A percentile compares a stretch with the other conserved stretches of the same genome.
phyloP scores from a whole-genome alignment of 1,140 invertebrate species.

The Metopolophium dirhodum region DNA sequence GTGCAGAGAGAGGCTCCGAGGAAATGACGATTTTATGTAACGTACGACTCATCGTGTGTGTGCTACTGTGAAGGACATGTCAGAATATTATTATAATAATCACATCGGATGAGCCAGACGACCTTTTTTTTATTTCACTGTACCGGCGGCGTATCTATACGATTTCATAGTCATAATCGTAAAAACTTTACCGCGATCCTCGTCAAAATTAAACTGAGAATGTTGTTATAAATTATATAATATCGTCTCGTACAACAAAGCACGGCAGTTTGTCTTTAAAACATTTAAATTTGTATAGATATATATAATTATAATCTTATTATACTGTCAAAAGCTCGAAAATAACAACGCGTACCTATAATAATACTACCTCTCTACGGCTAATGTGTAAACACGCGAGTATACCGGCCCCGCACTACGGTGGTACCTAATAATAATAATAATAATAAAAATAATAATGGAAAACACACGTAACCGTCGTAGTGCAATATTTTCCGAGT shows the following conservation, averaged over 20 bases:
- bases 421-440: background rate
- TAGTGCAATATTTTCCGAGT: background rate
- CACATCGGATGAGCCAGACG: background rate
- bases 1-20: slow-evolving; percentile 27
- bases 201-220: background rate
- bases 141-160: background rate
- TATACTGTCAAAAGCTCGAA: background rate
- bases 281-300: background rate
- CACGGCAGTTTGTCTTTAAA: background rate
- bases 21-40: slow-evolving; percentile 48
- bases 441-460: background rate
- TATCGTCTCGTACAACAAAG: background rate
- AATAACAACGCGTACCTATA: background rate
- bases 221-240: background rate
- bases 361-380: background rate
- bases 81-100: background rate
- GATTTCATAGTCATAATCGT: background rate
- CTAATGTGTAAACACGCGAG: background rate
- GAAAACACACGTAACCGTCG: background rate
- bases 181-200: background rate
- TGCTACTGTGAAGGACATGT: slow-evolving; percentile 37
- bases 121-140: background rate
- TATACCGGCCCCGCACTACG: background rate
- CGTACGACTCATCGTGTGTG: background rate
- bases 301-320: background rate